phyloP scores from a whole-genome alignment of 1,140 invertebrate genomes.

The Scylla paramamosain region DNA sequence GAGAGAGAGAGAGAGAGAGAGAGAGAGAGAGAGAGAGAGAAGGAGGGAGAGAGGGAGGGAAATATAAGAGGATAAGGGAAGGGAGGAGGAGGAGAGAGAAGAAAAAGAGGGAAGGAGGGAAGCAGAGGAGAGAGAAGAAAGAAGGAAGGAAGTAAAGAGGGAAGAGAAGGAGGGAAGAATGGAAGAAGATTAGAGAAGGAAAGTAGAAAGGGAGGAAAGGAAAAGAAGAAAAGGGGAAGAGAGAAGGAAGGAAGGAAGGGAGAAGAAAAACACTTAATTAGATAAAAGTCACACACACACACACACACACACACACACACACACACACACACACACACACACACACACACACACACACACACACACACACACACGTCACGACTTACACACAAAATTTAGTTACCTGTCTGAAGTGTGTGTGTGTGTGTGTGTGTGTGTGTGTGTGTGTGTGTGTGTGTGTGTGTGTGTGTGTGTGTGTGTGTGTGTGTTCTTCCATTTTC shows the following conservation, averaged over 20 bases:
- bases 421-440: too few species aligned
- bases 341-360: too few species aligned
- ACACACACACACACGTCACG: too few species aligned
- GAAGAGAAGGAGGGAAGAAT: not conserved
- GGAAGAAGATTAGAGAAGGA: not conserved
- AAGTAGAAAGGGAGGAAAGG: not conserved
- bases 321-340: too few species aligned
- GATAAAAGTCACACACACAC: too few species aligned
- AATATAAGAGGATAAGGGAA: not conserved
- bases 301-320: too few species aligned
- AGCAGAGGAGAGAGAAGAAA: not conserved
- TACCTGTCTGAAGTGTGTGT: too few species aligned
- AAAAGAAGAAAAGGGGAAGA: not conserved
- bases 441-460: too few species aligned
- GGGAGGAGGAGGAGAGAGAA: not conserved
- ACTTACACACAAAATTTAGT: too few species aligned
- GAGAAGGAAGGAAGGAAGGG: not conserved
- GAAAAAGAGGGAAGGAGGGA: not conserved
- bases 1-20: not conserved
- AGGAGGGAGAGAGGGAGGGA: not conserved
- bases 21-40: not conserved
- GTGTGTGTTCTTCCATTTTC: too few species aligned
- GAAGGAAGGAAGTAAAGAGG: not conserved
- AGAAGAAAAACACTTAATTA: too few species aligned
- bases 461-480: too few species aligned